Evolutionary conservation across 2,113 vertebrate species (phyloP), one percentile per base, ranked within the genome.

Genomic region (Otocyon megalotis): DNA sequence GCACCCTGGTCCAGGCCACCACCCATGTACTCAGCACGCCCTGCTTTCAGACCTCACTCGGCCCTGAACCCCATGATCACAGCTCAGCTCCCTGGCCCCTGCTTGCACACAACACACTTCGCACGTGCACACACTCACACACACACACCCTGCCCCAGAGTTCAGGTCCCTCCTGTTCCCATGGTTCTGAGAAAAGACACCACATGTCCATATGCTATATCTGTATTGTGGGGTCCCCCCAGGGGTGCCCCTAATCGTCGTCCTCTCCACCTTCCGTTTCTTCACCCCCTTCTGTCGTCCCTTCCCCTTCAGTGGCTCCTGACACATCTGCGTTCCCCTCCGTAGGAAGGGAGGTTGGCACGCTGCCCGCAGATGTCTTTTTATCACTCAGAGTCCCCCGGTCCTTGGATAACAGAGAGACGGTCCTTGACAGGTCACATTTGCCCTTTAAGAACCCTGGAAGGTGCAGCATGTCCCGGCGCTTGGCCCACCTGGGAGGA

Each of bases 401-500:
- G 32, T 94, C 92, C 92, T 97, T 97, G 26, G 96, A 96, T 53
- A 97, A 82, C 71, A 95, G 35, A 0, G 97, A 98, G 9, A 91
- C 92, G 0, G 82, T 72, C 48, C n/a, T 54, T 1, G 97, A 69
- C 48, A 88, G 8, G 54, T 82, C 1, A 1, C 86, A 95, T 22
- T 77, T 87, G 50, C 77, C 81, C 65, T 43, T 26, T 53, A 98
- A n/a, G 60, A 94, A 93, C 0, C 1, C 0, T 0, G 97, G 97
- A 1, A 98, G 16, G 67, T 54, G 86, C 72, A 97, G 72, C 83
- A 96, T n/a, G 11, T 96, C 53, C 19, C 17, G 89, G 53, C 86
- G 92, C 83, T 60, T 91, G 89, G 96, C 97, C 97, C 98, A 97
- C 97, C 98, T 98, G 87, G 35, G 2, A 5, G 43, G 54, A 88